Conservation (phyloP, 1,140 invertebrate genomes). For the Reticulitermes speratus region DNA sequence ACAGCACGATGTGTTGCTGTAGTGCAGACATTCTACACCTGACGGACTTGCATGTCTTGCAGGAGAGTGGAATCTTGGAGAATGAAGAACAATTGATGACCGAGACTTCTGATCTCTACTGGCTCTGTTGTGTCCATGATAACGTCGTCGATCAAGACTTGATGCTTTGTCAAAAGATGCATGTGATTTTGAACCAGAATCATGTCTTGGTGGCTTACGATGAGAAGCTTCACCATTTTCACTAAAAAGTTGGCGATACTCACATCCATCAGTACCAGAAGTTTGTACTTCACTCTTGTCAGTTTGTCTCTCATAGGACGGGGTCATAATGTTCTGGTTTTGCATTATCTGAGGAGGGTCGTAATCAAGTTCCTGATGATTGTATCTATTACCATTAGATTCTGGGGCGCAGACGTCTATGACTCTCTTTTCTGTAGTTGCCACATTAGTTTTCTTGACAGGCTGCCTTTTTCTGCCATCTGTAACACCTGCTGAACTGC, state of each 20-base stretch:
- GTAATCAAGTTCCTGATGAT: not conserved
- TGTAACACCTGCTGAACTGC: not conserved
- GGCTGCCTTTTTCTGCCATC: not conserved
- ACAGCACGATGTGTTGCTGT: not conserved
- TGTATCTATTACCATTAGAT: not conserved
- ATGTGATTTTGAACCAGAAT: not conserved
- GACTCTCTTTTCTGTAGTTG: not conserved
- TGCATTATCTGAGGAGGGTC: constrained; percentile 13
- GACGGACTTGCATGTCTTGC: constrained; percentile 1
- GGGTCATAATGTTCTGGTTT: not conserved
- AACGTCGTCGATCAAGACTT: constrained; percentile 18
- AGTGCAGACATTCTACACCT: not conserved
- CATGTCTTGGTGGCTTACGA: not conserved
- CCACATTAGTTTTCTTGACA: not conserved
- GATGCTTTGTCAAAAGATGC: not conserved
- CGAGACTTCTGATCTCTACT: constrained; percentile 24
- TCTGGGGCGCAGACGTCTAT: not conserved
- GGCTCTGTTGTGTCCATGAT: not conserved
- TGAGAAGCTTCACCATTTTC: not conserved
- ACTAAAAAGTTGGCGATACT: not conserved
- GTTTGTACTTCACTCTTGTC: not conserved
- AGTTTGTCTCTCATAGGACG: not conserved
- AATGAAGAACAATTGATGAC: constrained; percentile 24
- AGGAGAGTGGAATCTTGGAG: constrained; percentile 24
- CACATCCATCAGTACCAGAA: not conserved